Percentiles rank a stretch among this genome's conserved stretches.
Conservation (phyloP, 2,113 vertebrate genomes). For the Ifrita kowaldi region DNA sequence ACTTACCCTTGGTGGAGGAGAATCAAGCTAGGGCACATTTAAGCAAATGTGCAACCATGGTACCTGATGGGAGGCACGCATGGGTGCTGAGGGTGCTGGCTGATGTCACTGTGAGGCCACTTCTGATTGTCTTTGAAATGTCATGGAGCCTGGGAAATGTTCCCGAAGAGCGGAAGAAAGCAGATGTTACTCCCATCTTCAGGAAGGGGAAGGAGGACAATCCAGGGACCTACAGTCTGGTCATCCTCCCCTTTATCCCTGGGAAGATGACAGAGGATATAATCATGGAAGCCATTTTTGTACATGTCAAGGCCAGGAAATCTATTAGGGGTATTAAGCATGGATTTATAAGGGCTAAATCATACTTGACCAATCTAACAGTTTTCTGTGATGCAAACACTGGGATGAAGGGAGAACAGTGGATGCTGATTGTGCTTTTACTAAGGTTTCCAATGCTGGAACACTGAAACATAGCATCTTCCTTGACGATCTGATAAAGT, state of each 20-base stretch:
- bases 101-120: neutral
- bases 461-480: neutral
- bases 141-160: fast-evolving
- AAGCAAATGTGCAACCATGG: neutral
- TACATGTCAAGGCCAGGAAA: neutral
- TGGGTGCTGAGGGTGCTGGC: neutral
- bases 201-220: neutral
- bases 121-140: neutral
- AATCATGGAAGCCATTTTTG: neutral
- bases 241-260: neutral
- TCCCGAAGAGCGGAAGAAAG: neutral
- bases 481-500: neutral
- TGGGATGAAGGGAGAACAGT: neutral
- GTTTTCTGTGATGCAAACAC: neutral
- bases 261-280: neutral
- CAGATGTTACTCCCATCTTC: neutral
- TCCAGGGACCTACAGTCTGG: neutral
- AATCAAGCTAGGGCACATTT: neutral
- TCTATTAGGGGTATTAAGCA: neutral
- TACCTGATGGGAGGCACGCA: fast-evolving
- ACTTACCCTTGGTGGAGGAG: neutral
- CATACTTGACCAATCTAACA: neutral
- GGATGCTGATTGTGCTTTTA: neutral
- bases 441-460: neutral
- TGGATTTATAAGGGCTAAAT: neutral